These are phyloP conservation scores for Urocitellus parryii DNA, from an alignment of 2,113 vertebrate genomes.

Conservation along the genomic window DNA sequence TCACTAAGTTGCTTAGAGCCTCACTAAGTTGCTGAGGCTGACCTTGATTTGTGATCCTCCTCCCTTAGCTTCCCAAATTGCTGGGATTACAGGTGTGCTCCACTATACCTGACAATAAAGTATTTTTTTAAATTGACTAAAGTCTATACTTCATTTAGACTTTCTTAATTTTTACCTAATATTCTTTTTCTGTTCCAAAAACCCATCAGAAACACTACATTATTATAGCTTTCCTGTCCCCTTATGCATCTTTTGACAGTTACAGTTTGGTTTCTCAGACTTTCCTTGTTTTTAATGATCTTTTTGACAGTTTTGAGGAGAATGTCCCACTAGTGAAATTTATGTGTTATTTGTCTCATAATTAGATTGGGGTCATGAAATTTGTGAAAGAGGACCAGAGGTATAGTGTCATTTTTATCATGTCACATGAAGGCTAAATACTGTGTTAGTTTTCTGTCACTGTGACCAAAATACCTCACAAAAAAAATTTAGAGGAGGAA, in stretches of 20 bases:
- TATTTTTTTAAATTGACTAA: neutral
- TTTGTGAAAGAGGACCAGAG: neutral
- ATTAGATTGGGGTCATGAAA: neutral
- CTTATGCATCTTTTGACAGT: neutral
- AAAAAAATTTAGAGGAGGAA: no score
- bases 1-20: no score
- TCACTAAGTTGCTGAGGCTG: no score
- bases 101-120: neutral
- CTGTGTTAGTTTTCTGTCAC: no score
- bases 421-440: neutral
- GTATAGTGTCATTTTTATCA: neutral
- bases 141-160: neutral
- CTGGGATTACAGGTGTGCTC: no score
- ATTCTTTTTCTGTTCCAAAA: neutral
- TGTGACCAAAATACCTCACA: no score
- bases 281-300: neutral
- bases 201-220: no score
- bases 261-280: neutral
- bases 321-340: neutral
- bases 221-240: neutral
- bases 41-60: no score
- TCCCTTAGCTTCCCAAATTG: no score
- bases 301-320: no score
- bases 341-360: neutral
- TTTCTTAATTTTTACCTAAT: conserved; percentile 4